Base-by-base conservation (phyloP, 2,113 vertebrate species). In the Emydura subglobosa region DNA sequence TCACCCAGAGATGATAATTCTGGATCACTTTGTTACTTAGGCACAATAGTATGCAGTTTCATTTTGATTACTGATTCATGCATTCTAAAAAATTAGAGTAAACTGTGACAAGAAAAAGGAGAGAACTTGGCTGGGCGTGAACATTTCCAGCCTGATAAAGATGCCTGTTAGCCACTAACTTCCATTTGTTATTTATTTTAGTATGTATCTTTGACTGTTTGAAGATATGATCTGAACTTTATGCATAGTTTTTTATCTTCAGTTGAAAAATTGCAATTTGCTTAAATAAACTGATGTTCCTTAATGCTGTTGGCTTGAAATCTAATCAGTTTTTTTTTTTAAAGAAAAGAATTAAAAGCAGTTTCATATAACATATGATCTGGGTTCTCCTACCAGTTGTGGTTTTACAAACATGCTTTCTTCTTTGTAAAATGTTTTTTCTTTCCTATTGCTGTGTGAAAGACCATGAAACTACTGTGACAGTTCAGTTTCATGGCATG, bases 161-260 rank as follows among this genome's bases (percentile, higher is more conserved):
- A 22, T 78, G 29, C 79, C n/a, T 10, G 24, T 39, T 74, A 8
- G 21, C 42, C n/a, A n/a, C 68, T 74, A 74, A 42, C 42, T 42
- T 74, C n/a, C n/a, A n/a, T 17, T 74, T 72, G 9, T 39, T 65
- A 17, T n/a, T 39, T 74, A 22, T 17, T 5, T 42, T 74, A 42
- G n/a, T 39, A 6, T 88, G 14, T 42, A 49, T 74, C n/a, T 87
- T 88, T 96, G 86, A 72, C 17, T 85, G 79, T 76, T 68, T 96
- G 16, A 17, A 61, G 3, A 27, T 59, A 31, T 12, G 39, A 4
- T 65, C 24, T 87, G 80, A 87, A n/a, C 47, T 49, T 87, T 78
- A 84, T 1, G 13, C 31, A 42, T 29, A 42, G 68, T 24, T n/a
- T 42, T 74, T 39, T 74, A 74, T 19, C 34, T 61, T 61, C 10